Percentiles rank a stretch among this genome's conserved stretches.
Conservation (phyloP, 2,888 invertebrate genomes). For the Steinernema scapterisci region DNA sequence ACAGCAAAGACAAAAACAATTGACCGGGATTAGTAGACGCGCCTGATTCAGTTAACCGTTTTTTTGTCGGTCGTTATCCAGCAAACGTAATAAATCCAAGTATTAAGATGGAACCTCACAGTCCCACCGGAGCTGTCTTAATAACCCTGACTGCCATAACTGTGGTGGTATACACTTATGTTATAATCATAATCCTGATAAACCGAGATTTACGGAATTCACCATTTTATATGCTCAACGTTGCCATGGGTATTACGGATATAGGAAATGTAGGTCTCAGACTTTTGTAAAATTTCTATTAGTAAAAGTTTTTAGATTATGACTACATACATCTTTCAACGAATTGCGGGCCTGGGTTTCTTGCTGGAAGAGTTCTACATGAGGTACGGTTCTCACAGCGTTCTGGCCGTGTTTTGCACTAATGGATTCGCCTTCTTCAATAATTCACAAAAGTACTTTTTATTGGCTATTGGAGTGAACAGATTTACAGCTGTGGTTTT, state of each 20-base stretch:
- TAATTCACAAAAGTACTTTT: constrained; percentile 3
- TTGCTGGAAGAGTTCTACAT: background rate
- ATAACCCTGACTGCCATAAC: background rate
- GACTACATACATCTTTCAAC: constrained; percentile 1
- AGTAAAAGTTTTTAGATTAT: background rate
- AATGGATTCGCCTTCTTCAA: constrained; percentile 7
- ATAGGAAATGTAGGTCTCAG: background rate
- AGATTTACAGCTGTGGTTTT: constrained; percentile 5
- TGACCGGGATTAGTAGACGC: no score
- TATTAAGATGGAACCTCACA: no score
- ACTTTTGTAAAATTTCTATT: no score
- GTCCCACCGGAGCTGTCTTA: background rate
- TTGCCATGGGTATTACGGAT: background rate
- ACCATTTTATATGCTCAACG: background rate
- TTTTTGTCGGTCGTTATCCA: no score
- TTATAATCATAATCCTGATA: background rate
- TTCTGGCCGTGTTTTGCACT: background rate
- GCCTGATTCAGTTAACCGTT: no score
- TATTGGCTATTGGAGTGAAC: background rate
- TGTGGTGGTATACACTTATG: background rate
- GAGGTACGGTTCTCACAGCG: background rate
- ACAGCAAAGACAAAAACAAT: no score
- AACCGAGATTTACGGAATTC: background rate
- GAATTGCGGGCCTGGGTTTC: constrained; percentile 6
- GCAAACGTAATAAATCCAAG: no score